phyloP scores from a whole-genome alignment of 2,113 vertebrate species.

The Romanogobio albipinnatus region DNA sequence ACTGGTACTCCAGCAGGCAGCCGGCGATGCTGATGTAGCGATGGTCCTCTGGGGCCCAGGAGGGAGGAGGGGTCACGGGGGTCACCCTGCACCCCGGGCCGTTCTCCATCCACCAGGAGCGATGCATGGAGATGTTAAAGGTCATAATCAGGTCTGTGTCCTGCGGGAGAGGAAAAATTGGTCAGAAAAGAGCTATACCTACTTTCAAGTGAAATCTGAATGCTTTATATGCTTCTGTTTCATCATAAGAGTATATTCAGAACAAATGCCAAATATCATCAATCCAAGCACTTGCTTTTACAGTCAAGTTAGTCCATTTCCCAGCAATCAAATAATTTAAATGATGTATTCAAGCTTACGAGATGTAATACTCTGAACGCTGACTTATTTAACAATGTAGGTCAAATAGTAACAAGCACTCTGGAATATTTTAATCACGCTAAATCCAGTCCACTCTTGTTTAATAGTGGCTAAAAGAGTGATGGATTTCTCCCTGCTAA shows the following conservation, averaged over 20 bases:
- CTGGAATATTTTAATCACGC: constrained; percentile 51
- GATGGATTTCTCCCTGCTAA: background rate
- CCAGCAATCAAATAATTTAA: constrained; percentile 17
- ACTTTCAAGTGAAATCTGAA: background rate
- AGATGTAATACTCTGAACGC: constrained; percentile 33
- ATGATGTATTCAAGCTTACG: constrained; percentile 42
- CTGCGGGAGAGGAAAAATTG: constrained; percentile 72
- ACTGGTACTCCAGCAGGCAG: constrained; percentile 96
- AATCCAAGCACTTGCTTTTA: background rate
- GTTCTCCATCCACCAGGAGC: constrained; percentile 99
- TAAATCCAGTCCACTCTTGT: constrained; percentile 38
- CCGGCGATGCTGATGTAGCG: constrained; percentile 97
- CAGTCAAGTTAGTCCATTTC: background rate
- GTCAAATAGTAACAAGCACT: constrained; percentile 44
- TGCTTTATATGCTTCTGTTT: background rate
- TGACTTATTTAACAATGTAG: constrained; percentile 49
- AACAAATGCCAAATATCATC: background rate
- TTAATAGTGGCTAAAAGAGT: background rate
- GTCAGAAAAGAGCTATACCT: background rate
- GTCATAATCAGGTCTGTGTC: constrained; percentile 98
- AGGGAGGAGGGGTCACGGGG: constrained; percentile 92
- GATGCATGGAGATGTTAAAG: constrained; percentile 99
- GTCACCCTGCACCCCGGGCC: constrained; percentile 95
- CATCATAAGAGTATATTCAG: background rate
- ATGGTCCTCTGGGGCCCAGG: constrained; percentile 98